Percentiles rank a stretch among this genome's conserved stretches.
Conservation (phyloP, 2,888 invertebrate species). For the Cartodere bifasciata region DNA sequence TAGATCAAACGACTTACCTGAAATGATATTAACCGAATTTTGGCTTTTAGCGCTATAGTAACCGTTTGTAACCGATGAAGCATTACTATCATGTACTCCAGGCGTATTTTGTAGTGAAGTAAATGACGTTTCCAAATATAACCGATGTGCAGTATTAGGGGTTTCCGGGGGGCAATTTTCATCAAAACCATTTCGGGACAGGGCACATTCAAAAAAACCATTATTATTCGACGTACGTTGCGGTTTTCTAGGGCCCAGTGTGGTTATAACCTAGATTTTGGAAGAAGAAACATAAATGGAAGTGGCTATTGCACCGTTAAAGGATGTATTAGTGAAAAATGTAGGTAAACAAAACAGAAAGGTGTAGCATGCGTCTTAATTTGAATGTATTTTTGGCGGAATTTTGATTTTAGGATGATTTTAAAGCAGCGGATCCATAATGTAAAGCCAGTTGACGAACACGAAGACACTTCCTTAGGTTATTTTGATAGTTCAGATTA, state of each 20-base stretch:
- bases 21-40: no score
- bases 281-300: no score
- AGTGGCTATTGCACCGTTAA: background rate
- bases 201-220: no score
- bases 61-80: conserved; percentile 31
- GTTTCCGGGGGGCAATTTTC: conserved; percentile 11
- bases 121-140: conserved; percentile 65
- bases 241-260: conserved; percentile 68
- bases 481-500: no score
- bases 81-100: conserved; percentile 23
- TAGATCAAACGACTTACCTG: no score
- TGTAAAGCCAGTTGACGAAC: no score
- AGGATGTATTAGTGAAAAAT: conserved; percentile 3
- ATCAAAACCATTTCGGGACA: conserved; percentile 13
- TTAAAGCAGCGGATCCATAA: no score
- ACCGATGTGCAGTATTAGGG: conserved; percentile 38
- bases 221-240: conserved; percentile 42
- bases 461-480: no score
- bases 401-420: no score
- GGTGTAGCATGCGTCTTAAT: no score
- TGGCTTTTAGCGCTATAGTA: conserved; percentile 29
- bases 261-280: conserved; percentile 53
- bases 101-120: conserved; percentile 48
- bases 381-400: no score
- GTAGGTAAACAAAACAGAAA: background rate